phyloP scores from a whole-genome alignment of 1,140 invertebrate species.

The Tribolium madens region DNA sequence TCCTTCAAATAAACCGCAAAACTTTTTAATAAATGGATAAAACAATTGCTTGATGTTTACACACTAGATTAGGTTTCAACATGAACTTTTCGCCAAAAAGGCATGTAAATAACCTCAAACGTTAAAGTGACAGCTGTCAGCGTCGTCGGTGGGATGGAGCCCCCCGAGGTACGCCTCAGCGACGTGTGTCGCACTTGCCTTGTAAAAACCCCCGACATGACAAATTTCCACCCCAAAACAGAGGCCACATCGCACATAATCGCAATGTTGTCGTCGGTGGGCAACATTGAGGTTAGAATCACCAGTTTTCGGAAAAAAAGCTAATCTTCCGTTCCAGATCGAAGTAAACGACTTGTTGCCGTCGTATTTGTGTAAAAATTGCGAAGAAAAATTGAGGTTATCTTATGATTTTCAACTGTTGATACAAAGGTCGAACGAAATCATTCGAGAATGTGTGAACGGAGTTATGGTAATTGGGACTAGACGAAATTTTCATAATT shows the following conservation, averaged over 20 bases:
- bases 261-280: conserved; percentile 15
- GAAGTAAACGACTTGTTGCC: conserved; percentile 21
- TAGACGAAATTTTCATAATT: not conserved
- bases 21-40: too few relatives aligned
- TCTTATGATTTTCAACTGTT: conserved; percentile 35
- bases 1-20: too few relatives aligned
- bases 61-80: too few relatives aligned
- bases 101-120: not conserved
- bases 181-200: conserved; percentile 25
- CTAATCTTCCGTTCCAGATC: not conserved
- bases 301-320: not conserved
- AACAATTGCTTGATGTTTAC: too few relatives aligned
- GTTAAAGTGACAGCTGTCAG: not conserved
- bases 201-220: conserved; percentile 17
- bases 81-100: too few relatives aligned
- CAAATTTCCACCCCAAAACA: not conserved
- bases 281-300: conserved; percentile 30
- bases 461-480: not conserved
- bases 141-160: not conserved
- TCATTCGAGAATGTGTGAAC: not conserved
- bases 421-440: conserved; percentile 27
- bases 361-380: conserved; percentile 17
- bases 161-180: not conserved
- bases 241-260: not conserved
- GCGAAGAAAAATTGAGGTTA: conserved; percentile 25